Evolutionary conservation across 2,113 vertebrate species (phyloP).

Genomic region (Trematomus loennbergii): DNA sequence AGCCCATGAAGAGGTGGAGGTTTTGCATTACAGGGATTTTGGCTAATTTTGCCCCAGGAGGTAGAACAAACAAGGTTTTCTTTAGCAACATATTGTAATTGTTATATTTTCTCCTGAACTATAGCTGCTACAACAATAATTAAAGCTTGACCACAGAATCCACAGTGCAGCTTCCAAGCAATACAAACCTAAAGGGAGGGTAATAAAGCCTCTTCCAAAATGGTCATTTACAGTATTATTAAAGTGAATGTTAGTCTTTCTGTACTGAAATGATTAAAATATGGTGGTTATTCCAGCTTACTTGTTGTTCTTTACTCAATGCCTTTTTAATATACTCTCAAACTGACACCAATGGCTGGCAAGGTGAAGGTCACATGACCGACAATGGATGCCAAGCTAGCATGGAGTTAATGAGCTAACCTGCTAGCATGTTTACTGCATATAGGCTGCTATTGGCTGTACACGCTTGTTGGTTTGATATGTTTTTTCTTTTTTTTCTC

Average conservation of each 20-base stretch:
- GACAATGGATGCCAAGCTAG: no score
- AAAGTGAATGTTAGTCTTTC: background rate
- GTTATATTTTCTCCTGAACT: background rate
- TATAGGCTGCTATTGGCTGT: no score
- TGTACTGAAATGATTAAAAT: background rate
- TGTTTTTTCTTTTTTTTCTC: no score
- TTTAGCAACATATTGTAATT: constrained; percentile 20
- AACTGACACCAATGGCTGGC: background rate
- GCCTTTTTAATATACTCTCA: background rate
- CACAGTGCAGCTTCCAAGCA: background rate
- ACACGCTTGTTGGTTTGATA: no score
- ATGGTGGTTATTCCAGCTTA: background rate
- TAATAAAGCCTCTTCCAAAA: background rate
- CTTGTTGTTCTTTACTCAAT: background rate
- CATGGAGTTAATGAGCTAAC: no score
- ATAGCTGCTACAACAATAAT: background rate
- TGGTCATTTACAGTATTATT: background rate
- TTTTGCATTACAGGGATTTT: constrained; percentile 31
- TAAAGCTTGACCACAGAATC: background rate
- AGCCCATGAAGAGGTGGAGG: constrained; percentile 27
- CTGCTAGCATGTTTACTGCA: no score
- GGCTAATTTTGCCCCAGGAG: constrained; percentile 42
- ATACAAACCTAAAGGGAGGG: background rate
- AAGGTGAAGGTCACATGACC: background rate
- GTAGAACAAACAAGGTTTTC: constrained; percentile 28